Conservation (phyloP, 2,797 vertebrate species). For the Neosalanx taihuensis region DNA sequence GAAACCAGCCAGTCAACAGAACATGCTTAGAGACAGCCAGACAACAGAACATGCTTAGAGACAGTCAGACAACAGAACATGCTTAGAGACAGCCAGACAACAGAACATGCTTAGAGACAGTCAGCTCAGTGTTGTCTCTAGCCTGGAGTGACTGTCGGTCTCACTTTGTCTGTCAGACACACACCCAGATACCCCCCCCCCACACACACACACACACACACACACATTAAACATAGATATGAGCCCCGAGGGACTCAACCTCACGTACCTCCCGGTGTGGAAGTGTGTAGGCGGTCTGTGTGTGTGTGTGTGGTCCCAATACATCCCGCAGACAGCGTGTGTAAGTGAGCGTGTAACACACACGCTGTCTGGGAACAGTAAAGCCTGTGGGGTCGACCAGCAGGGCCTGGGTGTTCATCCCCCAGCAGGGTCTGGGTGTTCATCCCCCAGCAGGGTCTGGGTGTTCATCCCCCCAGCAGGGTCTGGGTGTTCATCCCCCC, state of each 20-base stretch:
- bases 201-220: not conserved
- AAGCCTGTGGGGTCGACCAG: constrained; percentile 17
- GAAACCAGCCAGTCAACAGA: constrained; percentile 27
- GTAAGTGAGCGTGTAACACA: constrained; percentile 40
- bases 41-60: not conserved
- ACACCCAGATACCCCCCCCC: constrained; percentile 1
- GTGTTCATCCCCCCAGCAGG: too few species aligned
- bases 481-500: too few species aligned
- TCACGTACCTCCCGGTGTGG: constrained; percentile 22
- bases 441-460: too few species aligned
- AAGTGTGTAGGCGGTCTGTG: constrained; percentile 20
- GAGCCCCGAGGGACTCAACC: constrained; percentile 41
- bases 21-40: too few species aligned
- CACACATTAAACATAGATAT: constrained; percentile 16
- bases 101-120: constrained; percentile 18
- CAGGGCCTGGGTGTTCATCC: too few species aligned
- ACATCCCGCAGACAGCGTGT: constrained; percentile 39
- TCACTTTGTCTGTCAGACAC: not conserved
- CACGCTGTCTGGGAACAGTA: constrained; percentile 5
- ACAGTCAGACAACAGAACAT: constrained; percentile 12
- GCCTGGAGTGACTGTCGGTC: not conserved
- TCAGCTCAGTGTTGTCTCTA: not conserved
- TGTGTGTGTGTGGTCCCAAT: constrained; percentile 54
- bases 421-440: too few species aligned
- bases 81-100: not conserved